phyloP scores from a whole-genome alignment of 2,797 vertebrate species.

The Lithobates sylvaticus region DNA sequence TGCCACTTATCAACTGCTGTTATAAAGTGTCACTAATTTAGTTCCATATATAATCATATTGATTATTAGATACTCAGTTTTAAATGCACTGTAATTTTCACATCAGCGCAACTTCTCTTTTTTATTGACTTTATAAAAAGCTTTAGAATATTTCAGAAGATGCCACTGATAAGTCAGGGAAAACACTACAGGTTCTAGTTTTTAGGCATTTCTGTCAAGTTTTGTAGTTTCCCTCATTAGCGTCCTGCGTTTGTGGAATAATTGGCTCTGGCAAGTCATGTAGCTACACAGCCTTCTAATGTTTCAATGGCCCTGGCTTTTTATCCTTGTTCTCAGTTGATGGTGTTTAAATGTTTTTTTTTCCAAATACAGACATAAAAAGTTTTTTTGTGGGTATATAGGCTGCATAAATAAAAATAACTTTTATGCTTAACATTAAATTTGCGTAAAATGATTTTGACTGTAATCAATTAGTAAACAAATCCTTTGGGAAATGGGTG shows the following conservation, averaged over 20 bases:
- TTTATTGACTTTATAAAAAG: conserved; percentile 42
- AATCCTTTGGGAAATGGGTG: background rate
- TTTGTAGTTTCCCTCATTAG: conserved; percentile 43
- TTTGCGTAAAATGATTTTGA: background rate
- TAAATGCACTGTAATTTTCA: no score
- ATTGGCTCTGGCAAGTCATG: conserved; percentile 36
- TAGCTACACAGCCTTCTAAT: conserved; percentile 10
- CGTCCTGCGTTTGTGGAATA: conserved; percentile 26
- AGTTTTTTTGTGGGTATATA: background rate
- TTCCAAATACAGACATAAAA: background rate
- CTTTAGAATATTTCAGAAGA: conserved; percentile 50
- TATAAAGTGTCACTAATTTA: no score
- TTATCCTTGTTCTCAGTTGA: background rate
- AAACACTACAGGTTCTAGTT: conserved; percentile 18
- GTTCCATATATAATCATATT: no score
- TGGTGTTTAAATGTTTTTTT: background rate
- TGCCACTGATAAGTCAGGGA: conserved; percentile 18
- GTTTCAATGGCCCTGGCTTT: background rate
- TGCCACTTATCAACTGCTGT: no score
- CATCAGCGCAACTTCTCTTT: no score
- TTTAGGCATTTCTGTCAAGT: conserved; percentile 15
- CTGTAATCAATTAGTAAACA: background rate
- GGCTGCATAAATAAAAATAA: background rate
- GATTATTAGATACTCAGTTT: no score
- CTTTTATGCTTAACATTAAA: no score